phyloP scores from a whole-genome alignment of 2,797 vertebrate species.

The Sylvia borin region DNA sequence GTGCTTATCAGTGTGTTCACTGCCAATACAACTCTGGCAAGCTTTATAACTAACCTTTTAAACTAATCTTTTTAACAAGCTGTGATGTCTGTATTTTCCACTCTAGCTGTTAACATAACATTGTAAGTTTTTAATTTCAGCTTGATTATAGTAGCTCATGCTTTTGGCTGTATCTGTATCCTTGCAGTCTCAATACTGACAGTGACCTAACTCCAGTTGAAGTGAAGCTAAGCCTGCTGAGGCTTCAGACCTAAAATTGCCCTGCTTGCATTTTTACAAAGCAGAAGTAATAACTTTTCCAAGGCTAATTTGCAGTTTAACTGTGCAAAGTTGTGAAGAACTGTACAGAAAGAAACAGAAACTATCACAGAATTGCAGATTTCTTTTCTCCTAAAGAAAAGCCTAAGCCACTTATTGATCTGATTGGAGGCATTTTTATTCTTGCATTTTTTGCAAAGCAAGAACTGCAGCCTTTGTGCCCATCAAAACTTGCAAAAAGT shows the following conservation, averaged over 20 bases:
- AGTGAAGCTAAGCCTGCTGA: background rate
- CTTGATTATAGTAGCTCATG: accelerated
- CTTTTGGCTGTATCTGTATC: background rate
- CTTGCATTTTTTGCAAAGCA: background rate
- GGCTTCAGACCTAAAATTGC: background rate
- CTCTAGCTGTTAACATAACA: background rate
- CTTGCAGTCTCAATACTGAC: background rate
- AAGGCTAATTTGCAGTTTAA: background rate
- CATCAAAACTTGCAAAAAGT: background rate
- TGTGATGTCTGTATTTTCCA: background rate
- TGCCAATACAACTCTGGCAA: background rate
- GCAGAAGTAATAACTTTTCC: background rate
- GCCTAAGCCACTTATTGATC: background rate
- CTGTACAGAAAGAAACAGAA: background rate
- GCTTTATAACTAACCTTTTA: background rate
- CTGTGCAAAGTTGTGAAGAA: background rate
- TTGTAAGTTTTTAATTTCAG: background rate
- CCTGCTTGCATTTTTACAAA: background rate
- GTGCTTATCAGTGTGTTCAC: background rate
- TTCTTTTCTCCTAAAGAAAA: background rate
- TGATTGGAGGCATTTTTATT: background rate
- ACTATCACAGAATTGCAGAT: background rate
- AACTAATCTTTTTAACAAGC: background rate
- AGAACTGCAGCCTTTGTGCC: background rate
- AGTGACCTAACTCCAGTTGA: background rate